Conservation (phyloP, 1,140 invertebrate species). For the Platyura marginata region DNA sequence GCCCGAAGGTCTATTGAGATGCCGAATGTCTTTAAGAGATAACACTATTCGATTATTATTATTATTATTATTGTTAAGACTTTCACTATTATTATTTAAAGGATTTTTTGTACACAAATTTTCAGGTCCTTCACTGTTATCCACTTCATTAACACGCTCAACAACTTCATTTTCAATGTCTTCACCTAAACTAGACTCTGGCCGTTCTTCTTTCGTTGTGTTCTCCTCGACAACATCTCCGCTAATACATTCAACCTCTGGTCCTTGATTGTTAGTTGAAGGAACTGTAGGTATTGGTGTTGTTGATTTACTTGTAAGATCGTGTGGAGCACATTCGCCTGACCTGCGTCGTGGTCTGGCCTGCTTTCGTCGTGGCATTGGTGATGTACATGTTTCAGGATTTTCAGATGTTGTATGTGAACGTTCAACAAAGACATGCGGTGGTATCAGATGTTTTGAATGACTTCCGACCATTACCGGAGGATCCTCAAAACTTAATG, state of each 20-base stretch:
- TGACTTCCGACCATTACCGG: slow-evolving; percentile 15
- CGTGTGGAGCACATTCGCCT: slow-evolving; percentile 48
- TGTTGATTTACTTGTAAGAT: slow-evolving; percentile 21
- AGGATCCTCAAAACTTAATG: slow-evolving; percentile 10
- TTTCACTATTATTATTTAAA: slow-evolving; percentile 3
- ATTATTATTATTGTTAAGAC: slow-evolving; percentile 16
- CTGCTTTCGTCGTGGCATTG: slow-evolving; percentile 57
- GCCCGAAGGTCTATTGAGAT: slow-evolving; percentile 16
- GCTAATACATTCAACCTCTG: not conserved
- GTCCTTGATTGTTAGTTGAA: not conserved
- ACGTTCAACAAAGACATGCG: not conserved
- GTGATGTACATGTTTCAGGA: slow-evolving; percentile 40
- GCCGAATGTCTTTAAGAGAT: slow-evolving; percentile 21
- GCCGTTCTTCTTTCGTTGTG: not conserved
- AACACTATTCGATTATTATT: slow-evolving; percentile 23
- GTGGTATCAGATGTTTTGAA: not conserved
- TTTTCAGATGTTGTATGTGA: not conserved
- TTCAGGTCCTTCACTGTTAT: slow-evolving; percentile 22
- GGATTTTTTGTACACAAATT: slow-evolving; percentile 27
- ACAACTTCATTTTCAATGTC: slow-evolving; percentile 1
- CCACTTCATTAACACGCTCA: not conserved
- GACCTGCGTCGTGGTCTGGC: slow-evolving; percentile 62
- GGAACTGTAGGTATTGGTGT: slow-evolving; percentile 15
- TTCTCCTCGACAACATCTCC: not conserved
- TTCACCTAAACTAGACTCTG: not conserved